A percentile compares a stretch with the other conserved stretches of the same genome.
Conservation (phyloP, 2,888 invertebrate species). For the Azorinus chamasolen region DNA sequence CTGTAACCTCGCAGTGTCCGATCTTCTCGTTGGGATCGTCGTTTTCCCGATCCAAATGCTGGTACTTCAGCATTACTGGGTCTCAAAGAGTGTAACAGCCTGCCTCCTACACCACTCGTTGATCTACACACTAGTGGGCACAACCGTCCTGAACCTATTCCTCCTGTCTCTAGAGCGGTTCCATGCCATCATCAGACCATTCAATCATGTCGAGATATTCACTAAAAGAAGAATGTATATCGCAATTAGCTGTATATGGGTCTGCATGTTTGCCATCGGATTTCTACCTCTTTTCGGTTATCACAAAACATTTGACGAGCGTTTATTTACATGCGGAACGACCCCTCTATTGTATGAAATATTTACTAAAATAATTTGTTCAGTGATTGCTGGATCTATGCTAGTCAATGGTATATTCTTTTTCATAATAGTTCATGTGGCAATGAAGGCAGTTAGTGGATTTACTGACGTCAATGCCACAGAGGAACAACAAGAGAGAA, state of each 20-base stretch:
- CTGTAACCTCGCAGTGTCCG: background rate
- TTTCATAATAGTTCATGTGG: constrained; percentile 15
- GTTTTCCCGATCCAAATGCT: constrained; percentile 13
- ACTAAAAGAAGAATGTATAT: constrained; percentile 17
- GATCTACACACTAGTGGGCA: constrained; percentile 8
- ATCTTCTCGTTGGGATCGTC: constrained; percentile 18
- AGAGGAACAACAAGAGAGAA: background rate
- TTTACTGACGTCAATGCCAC: constrained; percentile 1
- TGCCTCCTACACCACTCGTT: constrained; percentile 10
- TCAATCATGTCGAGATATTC: constrained; percentile 9
- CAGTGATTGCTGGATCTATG: background rate
- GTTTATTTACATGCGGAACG: too few relatives aligned
- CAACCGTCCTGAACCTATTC: constrained; percentile 18
- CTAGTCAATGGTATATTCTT: constrained; percentile 14
- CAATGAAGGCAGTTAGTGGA: background rate
- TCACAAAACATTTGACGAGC: too few relatives aligned
- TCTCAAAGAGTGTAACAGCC: too few relatives aligned
- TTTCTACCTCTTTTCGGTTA: constrained; percentile 11
- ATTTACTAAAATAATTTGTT: background rate
- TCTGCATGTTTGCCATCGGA: constrained; percentile 6
- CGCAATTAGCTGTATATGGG: constrained; percentile 3
- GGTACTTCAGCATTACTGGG: too few relatives aligned
- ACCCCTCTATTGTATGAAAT: too few relatives aligned
- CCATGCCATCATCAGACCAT: constrained; percentile 13
- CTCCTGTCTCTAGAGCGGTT: constrained; percentile 26